Evolutionary conservation across 2,113 vertebrate genomes (phyloP).

Genomic region (Peromyscus californicus): DNA sequence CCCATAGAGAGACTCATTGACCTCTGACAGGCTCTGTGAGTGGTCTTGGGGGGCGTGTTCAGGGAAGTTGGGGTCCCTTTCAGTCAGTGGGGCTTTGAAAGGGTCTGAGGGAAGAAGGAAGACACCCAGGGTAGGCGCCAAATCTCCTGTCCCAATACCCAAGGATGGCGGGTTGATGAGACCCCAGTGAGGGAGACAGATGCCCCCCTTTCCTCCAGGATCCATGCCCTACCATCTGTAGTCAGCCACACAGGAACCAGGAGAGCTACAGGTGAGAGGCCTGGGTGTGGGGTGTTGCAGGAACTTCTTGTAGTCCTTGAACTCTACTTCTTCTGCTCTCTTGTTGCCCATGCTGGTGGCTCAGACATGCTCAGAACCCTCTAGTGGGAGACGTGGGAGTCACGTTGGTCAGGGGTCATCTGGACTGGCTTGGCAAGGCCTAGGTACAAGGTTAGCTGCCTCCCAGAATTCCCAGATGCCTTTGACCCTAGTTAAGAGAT

Average conservation of each 20-base stretch:
- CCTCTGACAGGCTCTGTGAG: not conserved
- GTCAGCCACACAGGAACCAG: not conserved
- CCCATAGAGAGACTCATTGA: not conserved
- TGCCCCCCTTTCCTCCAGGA: not conserved
- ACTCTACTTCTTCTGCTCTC: too few species aligned
- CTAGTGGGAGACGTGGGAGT: not conserved
- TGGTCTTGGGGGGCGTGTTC: not conserved
- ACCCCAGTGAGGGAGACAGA: not conserved
- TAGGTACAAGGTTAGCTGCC: not conserved
- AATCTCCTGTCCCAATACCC: not conserved
- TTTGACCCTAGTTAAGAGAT: not conserved
- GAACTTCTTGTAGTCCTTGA: not conserved
- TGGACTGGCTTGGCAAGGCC: not conserved
- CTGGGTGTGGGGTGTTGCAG: not conserved
- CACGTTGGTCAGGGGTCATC: not conserved
- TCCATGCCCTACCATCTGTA: rapidly evolving
- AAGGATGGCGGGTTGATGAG: not conserved
- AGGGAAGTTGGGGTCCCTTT: not conserved
- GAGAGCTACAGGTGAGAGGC: not conserved
- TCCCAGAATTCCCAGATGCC: not conserved
- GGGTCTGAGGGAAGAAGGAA: not conserved
- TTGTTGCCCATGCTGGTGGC: not conserved
- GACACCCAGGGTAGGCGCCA: not conserved
- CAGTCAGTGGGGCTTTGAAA: not conserved
- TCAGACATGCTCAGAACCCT: not conserved